Base-by-base conservation (phyloP, 1,140 invertebrate species). In the Solenopsis fugax region DNA sequence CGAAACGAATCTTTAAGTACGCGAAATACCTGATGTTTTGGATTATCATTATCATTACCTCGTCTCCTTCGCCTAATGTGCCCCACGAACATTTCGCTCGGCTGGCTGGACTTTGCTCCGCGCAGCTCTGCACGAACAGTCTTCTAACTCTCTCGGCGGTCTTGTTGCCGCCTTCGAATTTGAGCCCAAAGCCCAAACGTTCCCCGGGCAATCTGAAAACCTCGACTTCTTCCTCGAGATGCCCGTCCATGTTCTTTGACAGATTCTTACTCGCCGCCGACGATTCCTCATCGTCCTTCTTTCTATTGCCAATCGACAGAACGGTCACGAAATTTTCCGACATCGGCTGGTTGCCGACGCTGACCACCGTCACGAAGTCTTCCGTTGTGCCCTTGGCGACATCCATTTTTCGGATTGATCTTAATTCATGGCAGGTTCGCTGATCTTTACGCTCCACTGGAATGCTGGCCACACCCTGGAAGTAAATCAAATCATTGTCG, bases 121-220 rank as follows among this genome's bases (percentile, higher is more conserved):
- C 98, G 93, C 98, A 98, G 89, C 98, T 98, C 92, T 99, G 98
- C 75, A 99, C 98, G 73, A 98, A 97, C 24, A 99, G 96, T 85
- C 97, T 96, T 10, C 96, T 94, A 5, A 98, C 96, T 69, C 96
- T 96, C 92, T 98, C 97, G 13, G 96, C 96, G 34, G 97, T 97
- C 87, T 97, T 97, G 5, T 97, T 97, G 4, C 98, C 98, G 50
- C 98, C 98, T 94, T 99, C 98, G 93, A 99, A 99, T 93, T 98
- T 98, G 0, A 99, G 95, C 0, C 98, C 98, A 92, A 99, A 98
- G 0, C 98, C 98, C 0, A 99, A 95, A 58, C 98, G 96, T 94
- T 99, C 98, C 0, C 98, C 98, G 0, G 98, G 98, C 76, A 98
- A 96, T 78, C 98, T 96, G 91, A 97, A 98, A 12, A 98, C 97